Percentiles rank a stretch among this genome's conserved stretches.
phyloP scores from a whole-genome alignment of 2,888 invertebrate genomes.

The Cosmorhoe ocellata region DNA sequence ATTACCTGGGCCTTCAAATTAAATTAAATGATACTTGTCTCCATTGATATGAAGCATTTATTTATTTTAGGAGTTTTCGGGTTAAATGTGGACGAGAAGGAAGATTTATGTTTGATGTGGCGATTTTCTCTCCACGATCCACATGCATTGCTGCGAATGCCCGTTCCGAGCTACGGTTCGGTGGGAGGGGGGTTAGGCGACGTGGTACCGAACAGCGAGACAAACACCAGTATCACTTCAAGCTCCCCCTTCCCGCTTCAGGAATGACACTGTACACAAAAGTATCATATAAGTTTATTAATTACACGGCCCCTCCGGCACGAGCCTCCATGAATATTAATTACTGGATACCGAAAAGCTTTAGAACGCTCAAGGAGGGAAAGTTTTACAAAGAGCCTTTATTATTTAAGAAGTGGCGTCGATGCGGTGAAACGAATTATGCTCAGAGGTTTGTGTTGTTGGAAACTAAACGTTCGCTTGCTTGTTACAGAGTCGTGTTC shows the following conservation, averaged over 20 bases:
- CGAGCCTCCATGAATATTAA: constrained; percentile 81
- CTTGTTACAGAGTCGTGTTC: constrained; percentile 45
- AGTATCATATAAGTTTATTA: constrained; percentile 83
- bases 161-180: constrained; percentile 22
- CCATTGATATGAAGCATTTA: constrained; percentile 62
- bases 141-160: constrained; percentile 22
- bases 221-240: constrained; percentile 42
- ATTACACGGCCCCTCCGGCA: constrained; percentile 80
- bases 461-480: constrained; percentile 46
- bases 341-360: constrained; percentile 81
- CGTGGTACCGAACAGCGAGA: constrained; percentile 25
- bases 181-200: constrained; percentile 11
- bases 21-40: constrained; percentile 77
- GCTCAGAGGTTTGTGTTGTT: constrained; percentile 41
- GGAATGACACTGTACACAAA: constrained; percentile 81
- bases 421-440: constrained; percentile 77
- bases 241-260: constrained; percentile 58
- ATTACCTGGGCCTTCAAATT: constrained; percentile 76
- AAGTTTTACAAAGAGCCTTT: constrained; percentile 82
- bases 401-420: constrained; percentile 80
- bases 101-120: constrained; percentile 19
- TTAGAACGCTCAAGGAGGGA: constrained; percentile 81
- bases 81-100: constrained; percentile 15
- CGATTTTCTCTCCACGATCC: constrained; percentile 13
- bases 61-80: constrained; percentile 39